phyloP scores from a whole-genome alignment of 1,140 invertebrate genomes.

The Aphaenogaster rudis region DNA sequence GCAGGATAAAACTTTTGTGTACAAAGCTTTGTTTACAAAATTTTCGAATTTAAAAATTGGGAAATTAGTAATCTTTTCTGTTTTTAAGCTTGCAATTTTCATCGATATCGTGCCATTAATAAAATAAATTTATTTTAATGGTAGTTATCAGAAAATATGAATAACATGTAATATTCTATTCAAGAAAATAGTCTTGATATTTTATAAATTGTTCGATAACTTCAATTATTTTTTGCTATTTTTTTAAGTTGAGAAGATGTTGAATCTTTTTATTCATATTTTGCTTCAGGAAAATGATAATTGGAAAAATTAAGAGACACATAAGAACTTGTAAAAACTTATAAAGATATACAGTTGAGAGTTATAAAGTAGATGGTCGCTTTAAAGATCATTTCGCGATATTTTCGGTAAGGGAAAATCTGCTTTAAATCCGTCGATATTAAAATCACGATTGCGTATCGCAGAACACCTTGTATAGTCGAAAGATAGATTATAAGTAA shows the following conservation, averaged over 20 bases:
- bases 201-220: neutral
- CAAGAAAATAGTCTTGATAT: neutral
- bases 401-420: neutral
- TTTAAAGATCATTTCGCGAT: neutral
- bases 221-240: neutral
- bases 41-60: conserved; percentile 1
- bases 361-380: neutral
- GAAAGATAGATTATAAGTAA: conserved; percentile 5
- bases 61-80: neutral
- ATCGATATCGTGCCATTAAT: neutral
- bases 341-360: neutral
- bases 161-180: neutral
- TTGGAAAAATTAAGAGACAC: neutral
- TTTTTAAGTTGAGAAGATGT: neutral
- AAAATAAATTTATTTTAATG: neutral
- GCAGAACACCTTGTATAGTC: conserved; percentile 29
- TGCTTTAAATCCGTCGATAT: neutral
- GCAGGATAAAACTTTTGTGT: neutral
- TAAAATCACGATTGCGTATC: neutral
- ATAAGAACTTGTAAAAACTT: neutral
- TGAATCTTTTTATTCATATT: conserved; percentile 10
- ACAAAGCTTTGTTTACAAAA: neutral
- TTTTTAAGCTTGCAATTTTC: neutral
- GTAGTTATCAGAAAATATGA: neutral
- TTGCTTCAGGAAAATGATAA: neutral